Percentiles rank a stretch among this genome's conserved stretches.
phyloP scores from a whole-genome alignment of 2,797 vertebrate species.

The Syndactyla subalaris region DNA sequence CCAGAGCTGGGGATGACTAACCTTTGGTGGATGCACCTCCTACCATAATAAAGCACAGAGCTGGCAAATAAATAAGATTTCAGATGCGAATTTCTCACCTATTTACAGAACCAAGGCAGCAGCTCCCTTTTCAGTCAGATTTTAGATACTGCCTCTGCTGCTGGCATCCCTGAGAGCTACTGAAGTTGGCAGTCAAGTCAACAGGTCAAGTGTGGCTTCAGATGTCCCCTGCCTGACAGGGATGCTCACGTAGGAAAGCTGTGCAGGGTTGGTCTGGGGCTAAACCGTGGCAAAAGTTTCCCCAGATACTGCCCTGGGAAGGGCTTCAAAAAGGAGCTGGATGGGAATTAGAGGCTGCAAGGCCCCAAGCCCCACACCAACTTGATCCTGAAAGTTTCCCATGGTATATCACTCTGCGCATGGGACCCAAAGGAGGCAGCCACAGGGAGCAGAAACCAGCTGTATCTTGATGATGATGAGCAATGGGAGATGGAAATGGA shows the following conservation, averaged over 20 bases:
- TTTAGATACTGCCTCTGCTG: background rate
- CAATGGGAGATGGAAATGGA: background rate
- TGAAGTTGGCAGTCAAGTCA: background rate
- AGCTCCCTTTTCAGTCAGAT: background rate
- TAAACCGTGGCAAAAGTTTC: background rate
- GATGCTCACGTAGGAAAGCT: background rate
- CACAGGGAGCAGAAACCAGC: background rate
- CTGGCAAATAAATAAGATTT: background rate
- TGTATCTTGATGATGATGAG: background rate
- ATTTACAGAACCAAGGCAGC: background rate
- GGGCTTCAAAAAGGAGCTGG: background rate
- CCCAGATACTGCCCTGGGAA: background rate
- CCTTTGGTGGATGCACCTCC: background rate
- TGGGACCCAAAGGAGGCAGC: background rate
- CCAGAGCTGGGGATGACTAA: background rate
- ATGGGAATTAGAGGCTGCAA: background rate
- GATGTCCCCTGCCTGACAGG: no score
- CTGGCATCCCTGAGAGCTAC: background rate
- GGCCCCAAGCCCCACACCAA: accelerated
- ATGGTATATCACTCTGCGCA: accelerated
- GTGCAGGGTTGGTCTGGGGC: background rate
- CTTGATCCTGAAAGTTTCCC: background rate
- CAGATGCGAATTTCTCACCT: background rate
- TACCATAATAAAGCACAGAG: background rate
- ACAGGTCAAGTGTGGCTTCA: background rate